Percentiles rank a stretch among this genome's conserved stretches.
Evolutionary conservation across 2,797 vertebrate genomes (phyloP).

Genomic region (Mormyrus hasselquistii): DNA sequence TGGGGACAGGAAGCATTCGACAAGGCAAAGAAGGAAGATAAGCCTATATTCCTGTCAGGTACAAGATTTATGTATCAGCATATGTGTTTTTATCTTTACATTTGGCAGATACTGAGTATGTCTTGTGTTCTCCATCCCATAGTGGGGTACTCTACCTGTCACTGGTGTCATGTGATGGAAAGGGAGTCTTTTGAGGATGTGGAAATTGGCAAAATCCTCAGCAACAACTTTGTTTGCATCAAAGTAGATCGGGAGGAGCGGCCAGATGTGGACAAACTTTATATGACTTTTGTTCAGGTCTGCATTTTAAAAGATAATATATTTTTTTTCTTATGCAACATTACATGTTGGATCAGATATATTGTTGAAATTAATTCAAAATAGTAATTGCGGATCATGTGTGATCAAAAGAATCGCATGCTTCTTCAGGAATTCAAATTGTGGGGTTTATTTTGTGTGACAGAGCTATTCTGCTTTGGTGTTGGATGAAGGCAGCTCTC

Average conservation of each 20-base stretch:
- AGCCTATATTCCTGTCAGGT: slow-evolving; percentile 90
- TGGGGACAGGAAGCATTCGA: slow-evolving; percentile 92
- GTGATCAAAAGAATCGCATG: background rate
- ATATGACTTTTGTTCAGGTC: slow-evolving; percentile 91
- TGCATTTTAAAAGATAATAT: background rate
- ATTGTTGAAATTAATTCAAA: background rate
- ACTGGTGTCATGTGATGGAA: slow-evolving; percentile 97
- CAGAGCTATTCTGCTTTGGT: background rate
- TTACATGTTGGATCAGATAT: background rate
- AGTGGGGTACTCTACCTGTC: slow-evolving; percentile 94
- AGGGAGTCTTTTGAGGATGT: slow-evolving; percentile 84
- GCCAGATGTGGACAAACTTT: slow-evolving; percentile 90
- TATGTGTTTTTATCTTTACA: background rate
- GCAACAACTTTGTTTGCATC: slow-evolving; percentile 82
- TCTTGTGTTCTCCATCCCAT: background rate
- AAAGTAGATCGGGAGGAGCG: slow-evolving; percentile 90
- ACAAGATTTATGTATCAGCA: slow-evolving; percentile 19
- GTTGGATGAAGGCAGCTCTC: background rate
- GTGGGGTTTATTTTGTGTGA: background rate
- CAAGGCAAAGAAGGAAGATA: slow-evolving; percentile 81
- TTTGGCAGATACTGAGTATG: background rate
- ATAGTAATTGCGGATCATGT: background rate
- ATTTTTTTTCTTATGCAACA: background rate
- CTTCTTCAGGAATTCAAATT: background rate
- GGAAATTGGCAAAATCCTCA: slow-evolving; percentile 78